These are phyloP conservation scores for Gastracanthus pulcherrimus DNA, from an alignment of 2,888 invertebrate species.

Conservation along the genomic window DNA sequence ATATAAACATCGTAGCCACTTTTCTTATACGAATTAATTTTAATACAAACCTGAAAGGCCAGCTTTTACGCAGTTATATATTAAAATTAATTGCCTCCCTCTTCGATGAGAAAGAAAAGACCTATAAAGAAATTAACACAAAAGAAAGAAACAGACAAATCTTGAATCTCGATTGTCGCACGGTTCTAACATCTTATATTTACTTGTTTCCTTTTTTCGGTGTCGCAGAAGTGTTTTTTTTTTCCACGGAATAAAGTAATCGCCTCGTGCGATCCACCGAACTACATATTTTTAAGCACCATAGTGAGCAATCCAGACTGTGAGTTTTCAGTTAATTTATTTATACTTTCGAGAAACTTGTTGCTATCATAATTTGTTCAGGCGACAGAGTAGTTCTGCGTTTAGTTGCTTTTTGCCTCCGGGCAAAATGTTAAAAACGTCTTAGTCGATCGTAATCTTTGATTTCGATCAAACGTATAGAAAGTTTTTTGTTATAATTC, in stretches of 20 bases:
- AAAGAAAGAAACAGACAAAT: slow-evolving; percentile 22
- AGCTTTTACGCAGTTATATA: slow-evolving; percentile 69
- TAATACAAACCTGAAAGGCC: slow-evolving; percentile 70
- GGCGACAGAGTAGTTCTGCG: slow-evolving; percentile 6
- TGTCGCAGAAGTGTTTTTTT: background rate
- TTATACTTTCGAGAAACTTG: slow-evolving; percentile 42
- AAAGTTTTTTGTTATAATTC: slow-evolving; percentile 11
- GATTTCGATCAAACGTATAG: background rate
- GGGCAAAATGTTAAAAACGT: slow-evolving; percentile 16
- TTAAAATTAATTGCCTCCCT: slow-evolving; percentile 67
- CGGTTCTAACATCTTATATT: slow-evolving; percentile 36
- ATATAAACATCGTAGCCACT: slow-evolving; percentile 51
- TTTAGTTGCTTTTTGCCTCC: background rate
- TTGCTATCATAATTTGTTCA: slow-evolving; percentile 11
- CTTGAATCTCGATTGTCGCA: slow-evolving; percentile 12
- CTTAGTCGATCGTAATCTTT: background rate
- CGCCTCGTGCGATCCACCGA: slow-evolving; percentile 22
- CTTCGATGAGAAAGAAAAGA: slow-evolving; percentile 34
- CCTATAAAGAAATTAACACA: background rate
- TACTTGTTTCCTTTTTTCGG: background rate
- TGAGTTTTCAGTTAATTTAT: slow-evolving; percentile 35
- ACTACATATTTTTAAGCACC: slow-evolving; percentile 42
- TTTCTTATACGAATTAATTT: slow-evolving; percentile 64
- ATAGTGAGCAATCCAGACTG: slow-evolving; percentile 32
- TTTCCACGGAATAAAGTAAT: background rate